Evolutionary conservation across 2,113 vertebrate species (phyloP).

Genomic region (Brachypodius melanocephalos): DNA sequence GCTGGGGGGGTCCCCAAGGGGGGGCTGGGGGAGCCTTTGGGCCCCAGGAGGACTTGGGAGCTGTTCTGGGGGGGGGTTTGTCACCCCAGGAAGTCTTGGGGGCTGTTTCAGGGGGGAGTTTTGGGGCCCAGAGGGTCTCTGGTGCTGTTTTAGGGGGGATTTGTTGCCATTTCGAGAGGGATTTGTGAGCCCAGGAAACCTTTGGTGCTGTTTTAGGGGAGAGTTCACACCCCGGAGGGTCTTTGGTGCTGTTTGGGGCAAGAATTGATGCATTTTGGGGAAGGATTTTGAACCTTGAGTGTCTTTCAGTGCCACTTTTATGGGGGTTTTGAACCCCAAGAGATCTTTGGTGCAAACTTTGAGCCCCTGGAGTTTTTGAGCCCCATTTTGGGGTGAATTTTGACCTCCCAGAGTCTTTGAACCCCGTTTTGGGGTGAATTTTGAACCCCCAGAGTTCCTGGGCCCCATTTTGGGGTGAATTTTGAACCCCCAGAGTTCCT

Average conservation of each 20-base stretch:
- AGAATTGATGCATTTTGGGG: background rate
- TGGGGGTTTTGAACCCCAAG: fast-evolving
- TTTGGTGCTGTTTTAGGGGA: background rate
- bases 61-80: background rate
- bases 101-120: fast-evolving
- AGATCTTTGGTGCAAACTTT: background rate
- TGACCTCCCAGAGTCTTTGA: background rate
- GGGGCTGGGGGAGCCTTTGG: background rate
- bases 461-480: background rate
- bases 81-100: fast-evolving
- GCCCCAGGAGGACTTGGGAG: too few species aligned
- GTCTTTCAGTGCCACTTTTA: background rate
- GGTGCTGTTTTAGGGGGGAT: background rate
- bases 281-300: too few species aligned
- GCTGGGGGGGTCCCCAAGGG: background rate
- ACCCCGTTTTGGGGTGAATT: background rate
- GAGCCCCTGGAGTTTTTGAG: background rate
- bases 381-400: background rate
- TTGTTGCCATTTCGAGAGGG: too few species aligned
- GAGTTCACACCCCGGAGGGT: fast-evolving
- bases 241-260: too few species aligned
- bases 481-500: background rate
- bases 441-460: too few species aligned
- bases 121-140: fast-evolving
- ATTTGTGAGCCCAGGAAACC: background rate